Evolutionary conservation across 2,113 vertebrate genomes (phyloP).

Genomic region (Suncus etruscus): DNA sequence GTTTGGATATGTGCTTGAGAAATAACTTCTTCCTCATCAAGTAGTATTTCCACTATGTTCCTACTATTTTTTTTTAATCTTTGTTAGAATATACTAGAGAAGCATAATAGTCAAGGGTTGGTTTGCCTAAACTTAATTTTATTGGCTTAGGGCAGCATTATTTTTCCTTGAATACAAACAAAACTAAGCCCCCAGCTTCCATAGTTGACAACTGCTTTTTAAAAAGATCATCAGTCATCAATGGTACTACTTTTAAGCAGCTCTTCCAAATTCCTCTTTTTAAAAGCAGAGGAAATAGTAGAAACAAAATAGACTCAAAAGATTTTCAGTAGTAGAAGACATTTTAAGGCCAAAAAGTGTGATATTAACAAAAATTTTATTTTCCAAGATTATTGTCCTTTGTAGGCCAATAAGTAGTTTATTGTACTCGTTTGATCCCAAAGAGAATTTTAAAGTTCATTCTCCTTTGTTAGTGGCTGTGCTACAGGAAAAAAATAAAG

Average conservation of each 20-base stretch:
- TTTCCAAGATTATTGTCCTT: slow-evolving; percentile 82
- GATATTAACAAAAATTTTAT: slow-evolving; percentile 80
- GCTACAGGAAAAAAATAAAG: slow-evolving; percentile 81
- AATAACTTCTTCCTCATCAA: slow-evolving; percentile 73
- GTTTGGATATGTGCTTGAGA: slow-evolving; percentile 77
- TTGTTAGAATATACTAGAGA: slow-evolving; percentile 67
- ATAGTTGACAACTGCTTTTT: slow-evolving; percentile 57
- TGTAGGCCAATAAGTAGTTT: slow-evolving; percentile 79
- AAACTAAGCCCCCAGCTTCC: slow-evolving; percentile 54
- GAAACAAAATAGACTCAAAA: slow-evolving; percentile 65
- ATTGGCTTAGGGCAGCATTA: slow-evolving; percentile 51
- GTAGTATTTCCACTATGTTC: slow-evolving; percentile 46
- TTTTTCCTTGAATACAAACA: slow-evolving; percentile 65
- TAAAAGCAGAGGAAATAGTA: slow-evolving; percentile 82
- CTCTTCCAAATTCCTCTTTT: slow-evolving; percentile 73
- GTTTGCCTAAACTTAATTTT: slow-evolving; percentile 18
- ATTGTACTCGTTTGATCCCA: slow-evolving; percentile 67
- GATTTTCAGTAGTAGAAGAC: slow-evolving; percentile 80
- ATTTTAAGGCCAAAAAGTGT: slow-evolving; percentile 81
- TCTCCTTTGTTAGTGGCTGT: slow-evolving; percentile 85
- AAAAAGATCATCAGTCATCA: slow-evolving; percentile 62
- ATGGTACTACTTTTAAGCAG: slow-evolving; percentile 53
- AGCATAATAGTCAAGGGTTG: slow-evolving; percentile 55
- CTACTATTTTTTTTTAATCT: slow-evolving; percentile 31
- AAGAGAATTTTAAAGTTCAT: slow-evolving; percentile 68